Conservation (phyloP, 1,140 invertebrate genomes). For the Ganaspis sp. region DNA sequence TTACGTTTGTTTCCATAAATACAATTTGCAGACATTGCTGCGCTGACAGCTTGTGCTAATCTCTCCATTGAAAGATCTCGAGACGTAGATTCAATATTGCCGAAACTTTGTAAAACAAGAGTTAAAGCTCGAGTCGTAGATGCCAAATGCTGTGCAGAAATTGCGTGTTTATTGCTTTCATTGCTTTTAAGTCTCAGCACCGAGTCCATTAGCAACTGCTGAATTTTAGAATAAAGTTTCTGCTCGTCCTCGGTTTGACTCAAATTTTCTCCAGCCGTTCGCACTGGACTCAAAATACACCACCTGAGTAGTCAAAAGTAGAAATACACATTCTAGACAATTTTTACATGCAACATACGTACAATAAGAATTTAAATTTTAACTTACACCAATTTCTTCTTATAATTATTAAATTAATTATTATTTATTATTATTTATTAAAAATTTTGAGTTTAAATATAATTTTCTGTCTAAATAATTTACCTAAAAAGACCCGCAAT, state of each 20-base stretch:
- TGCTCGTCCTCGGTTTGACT: slow-evolving; percentile 57
- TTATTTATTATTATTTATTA: slow-evolving; percentile 19
- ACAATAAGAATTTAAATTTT: no score
- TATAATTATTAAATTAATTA: no score
- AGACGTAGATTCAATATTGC: slow-evolving; percentile 49
- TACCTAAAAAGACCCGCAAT: slow-evolving; percentile 83
- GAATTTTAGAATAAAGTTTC: slow-evolving; percentile 71
- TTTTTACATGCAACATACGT: no score
- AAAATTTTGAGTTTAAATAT: slow-evolving; percentile 24
- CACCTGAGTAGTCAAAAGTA: slow-evolving; percentile 56
- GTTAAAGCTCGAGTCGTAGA: slow-evolving; percentile 65
- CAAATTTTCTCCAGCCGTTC: slow-evolving; percentile 41
- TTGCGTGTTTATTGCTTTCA: slow-evolving; percentile 71
- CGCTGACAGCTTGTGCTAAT: slow-evolving; percentile 86
- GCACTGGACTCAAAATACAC: slow-evolving; percentile 71
- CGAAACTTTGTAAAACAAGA: slow-evolving; percentile 52
- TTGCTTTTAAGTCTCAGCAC: slow-evolving; percentile 68
- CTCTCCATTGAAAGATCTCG: slow-evolving; percentile 79
- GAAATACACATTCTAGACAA: not conserved
- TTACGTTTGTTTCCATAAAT: slow-evolving; percentile 84
- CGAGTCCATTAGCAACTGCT: slow-evolving; percentile 73
- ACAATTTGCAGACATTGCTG: slow-evolving; percentile 83
- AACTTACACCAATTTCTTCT: no score
- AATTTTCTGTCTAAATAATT: no score
- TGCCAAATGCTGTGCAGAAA: slow-evolving; percentile 74